These are phyloP conservation scores for Limenitis camilla DNA, from an alignment of 2,888 invertebrate species.

Conservation along the genomic window DNA sequence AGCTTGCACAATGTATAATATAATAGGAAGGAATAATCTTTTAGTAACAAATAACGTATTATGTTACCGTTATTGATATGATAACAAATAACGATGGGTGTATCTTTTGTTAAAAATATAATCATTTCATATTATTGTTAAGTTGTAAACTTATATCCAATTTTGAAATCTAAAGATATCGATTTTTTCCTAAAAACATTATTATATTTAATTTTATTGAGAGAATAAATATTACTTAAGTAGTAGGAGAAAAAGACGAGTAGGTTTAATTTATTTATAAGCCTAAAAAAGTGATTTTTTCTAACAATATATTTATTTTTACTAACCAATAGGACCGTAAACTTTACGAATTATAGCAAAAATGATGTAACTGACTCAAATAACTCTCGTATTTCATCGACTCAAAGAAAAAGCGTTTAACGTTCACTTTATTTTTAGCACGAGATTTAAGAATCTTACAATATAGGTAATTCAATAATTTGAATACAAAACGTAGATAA, in stretches of 20 bases:
- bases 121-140: slow-evolving; percentile 12
- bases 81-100: slow-evolving; percentile 28
- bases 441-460: slow-evolving; percentile 19
- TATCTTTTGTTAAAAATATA: slow-evolving; percentile 18
- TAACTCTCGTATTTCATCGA: too few relatives aligned
- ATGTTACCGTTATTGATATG: slow-evolving; percentile 33
- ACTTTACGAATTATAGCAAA: too few relatives aligned
- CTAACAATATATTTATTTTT: too few relatives aligned
- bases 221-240: too few relatives aligned
- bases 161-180: too few relatives aligned
- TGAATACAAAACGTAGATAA: slow-evolving; percentile 52
- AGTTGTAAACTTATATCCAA: background rate
- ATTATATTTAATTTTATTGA: too few relatives aligned
- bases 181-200: too few relatives aligned
- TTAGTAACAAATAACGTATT: slow-evolving; percentile 38
- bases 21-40: slow-evolving; percentile 35
- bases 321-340: too few relatives aligned
- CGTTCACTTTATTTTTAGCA: slow-evolving; percentile 5
- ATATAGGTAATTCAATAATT: slow-evolving; percentile 37
- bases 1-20: slow-evolving; percentile 16
- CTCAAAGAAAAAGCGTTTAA: background rate
- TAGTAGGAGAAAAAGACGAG: too few relatives aligned
- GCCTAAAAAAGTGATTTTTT: too few relatives aligned
- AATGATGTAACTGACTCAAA: too few relatives aligned
- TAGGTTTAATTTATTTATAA: too few relatives aligned